Evolutionary conservation across 2,113 vertebrate genomes (phyloP), one percentile per base, ranked within the genome.

Genomic region (Trochalopteron elliotii): DNA sequence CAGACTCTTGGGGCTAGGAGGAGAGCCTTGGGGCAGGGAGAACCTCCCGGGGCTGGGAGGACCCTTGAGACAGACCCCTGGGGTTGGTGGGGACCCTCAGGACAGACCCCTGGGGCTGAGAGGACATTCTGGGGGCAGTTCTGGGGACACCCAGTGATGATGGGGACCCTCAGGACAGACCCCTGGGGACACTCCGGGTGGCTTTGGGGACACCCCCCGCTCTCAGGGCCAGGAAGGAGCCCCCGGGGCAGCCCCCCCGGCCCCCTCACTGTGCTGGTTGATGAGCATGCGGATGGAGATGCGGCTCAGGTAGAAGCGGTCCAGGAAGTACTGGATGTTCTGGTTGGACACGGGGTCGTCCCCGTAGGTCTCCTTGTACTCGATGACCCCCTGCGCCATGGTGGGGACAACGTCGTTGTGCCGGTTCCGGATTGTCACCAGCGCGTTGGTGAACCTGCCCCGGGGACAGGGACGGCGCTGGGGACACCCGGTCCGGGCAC

Each of bases 221-320:
- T 24, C 9, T 3, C n/a, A 24, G 77, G 49, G 25, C 11, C 44
- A 30, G 7, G 4, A 44, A 9, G 44, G 42, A 18, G 17, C 59
- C 23, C 44, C 20, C 15, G 10, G 9, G 24, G 11, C 12, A 49
- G 53, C 31, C 55, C 57, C 60, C 9, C 22, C 11, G 11, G 5
- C 33, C 9, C 33, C 9, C 98, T 98, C 97, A 99, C 99, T 99
- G 98, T 99, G 99, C 97, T 99, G 99, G 98, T 99, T 99, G 97
- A 99, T 98, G 68, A 99, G 99, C 99, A 99, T 99, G 30, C 99
- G 98, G 95, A 99, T 99, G 69, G 99, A 99, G 96, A 99, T 99
- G 81, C 99, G 99, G 97, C 99, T 99, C 98, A 99, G 98, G 98
- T 99, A 99, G 98, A 99, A 99, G 63, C 99, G 99, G 87, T 99